These are phyloP conservation scores for Maniola jurtina DNA, from an alignment of 1,140 invertebrate species.

Conservation along the genomic window DNA sequence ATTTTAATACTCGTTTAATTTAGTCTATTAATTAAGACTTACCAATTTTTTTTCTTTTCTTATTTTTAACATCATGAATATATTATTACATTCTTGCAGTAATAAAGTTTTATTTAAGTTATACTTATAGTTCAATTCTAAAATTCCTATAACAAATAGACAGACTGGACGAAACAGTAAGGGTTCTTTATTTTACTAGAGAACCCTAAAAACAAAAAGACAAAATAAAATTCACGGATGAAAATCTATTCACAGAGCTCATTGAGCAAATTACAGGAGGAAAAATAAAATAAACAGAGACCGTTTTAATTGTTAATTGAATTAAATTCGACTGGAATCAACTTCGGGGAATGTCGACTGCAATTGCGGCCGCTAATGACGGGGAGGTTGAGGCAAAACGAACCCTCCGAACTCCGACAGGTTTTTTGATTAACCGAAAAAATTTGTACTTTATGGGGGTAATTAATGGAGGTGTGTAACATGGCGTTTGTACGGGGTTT, in stretches of 20 bases:
- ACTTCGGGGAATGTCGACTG: conserved; percentile 43
- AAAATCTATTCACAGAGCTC: conserved; percentile 12
- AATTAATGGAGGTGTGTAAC: conserved; percentile 49
- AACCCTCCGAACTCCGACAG: conserved; percentile 45
- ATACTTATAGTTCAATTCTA: too few species aligned
- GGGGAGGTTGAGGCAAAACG: conserved; percentile 35
- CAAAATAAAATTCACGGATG: too few species aligned
- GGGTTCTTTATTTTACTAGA: too few species aligned
- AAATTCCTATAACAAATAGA: too few species aligned
- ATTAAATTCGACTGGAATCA: conserved; percentile 65
- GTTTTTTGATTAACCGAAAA: conserved; percentile 61
- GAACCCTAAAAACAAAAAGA: too few species aligned
- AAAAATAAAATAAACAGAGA: conserved; percentile 48
- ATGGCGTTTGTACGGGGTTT: conserved; percentile 33
- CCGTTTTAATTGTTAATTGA: conserved; percentile 71
- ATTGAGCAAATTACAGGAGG: conserved; percentile 46
- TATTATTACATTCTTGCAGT: too few species aligned
- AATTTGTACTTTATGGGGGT: conserved; percentile 46
- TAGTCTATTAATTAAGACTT: neutral
- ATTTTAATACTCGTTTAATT: conserved; percentile 41
- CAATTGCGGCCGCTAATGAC: conserved; percentile 56
- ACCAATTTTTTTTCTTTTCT: neutral
- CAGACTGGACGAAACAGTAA: too few species aligned
- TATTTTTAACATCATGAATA: too few species aligned
- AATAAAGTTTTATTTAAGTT: too few species aligned